Conservation (phyloP, 2,888 invertebrate genomes). For the Gari tellinella region DNA sequence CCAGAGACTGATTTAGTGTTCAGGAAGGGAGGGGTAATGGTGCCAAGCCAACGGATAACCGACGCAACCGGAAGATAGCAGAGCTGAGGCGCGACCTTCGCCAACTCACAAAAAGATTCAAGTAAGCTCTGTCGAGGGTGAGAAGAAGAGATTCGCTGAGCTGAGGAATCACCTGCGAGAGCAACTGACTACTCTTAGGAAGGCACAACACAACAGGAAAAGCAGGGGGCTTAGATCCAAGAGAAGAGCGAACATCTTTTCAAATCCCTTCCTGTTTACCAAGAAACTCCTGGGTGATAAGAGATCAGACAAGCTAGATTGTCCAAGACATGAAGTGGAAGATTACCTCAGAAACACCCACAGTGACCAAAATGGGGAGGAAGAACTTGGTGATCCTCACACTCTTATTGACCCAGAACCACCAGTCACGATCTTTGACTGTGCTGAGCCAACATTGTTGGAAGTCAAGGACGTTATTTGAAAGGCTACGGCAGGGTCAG, state of each 20-base stretch:
- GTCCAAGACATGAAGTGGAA: conserved; percentile 29
- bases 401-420: conserved; percentile 16
- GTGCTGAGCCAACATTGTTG: conserved; percentile 22
- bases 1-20: too few relatives aligned
- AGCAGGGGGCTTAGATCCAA: conserved; percentile 4
- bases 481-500: conserved; percentile 29
- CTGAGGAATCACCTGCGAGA: conserved; percentile 3
- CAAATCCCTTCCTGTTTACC: conserved; percentile 28
- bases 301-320: conserved; percentile 20
- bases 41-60: too few relatives aligned
- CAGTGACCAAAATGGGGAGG: conserved; percentile 16
- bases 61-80: too few relatives aligned
- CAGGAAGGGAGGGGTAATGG: too few relatives aligned
- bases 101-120: too few relatives aligned
- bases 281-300: conserved; percentile 27
- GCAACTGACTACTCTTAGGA: conserved; percentile 2
- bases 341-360: conserved; percentile 15
- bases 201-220: conserved; percentile 1
- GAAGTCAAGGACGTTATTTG: conserved; percentile 16
- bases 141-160: too few relatives aligned
- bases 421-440: conserved; percentile 7
- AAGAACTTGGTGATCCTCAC: conserved; percentile 20
- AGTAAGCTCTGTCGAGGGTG: too few relatives aligned
- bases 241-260: conserved; percentile 8
- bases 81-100: too few relatives aligned